Conservation (phyloP, 2,888 invertebrate species). For the Polyommatus icarus region DNA sequence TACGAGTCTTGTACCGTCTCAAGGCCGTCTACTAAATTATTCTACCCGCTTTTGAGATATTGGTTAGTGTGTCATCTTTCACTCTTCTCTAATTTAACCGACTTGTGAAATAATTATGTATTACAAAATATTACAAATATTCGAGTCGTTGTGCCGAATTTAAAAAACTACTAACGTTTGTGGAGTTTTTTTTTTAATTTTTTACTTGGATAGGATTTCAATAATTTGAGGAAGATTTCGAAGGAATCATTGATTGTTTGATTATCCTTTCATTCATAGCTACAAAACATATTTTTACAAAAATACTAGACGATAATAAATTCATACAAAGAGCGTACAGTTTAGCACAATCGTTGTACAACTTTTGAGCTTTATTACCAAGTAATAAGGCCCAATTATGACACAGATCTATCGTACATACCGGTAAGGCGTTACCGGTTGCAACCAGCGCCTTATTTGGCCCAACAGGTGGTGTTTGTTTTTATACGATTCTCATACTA, state of each 20-base stretch:
- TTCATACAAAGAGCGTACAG: background rate
- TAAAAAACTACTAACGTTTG: too few relatives aligned
- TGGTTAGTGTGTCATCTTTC: conserved; percentile 14
- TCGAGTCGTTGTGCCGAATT: too few relatives aligned
- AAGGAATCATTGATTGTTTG: too few relatives aligned
- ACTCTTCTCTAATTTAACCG: background rate
- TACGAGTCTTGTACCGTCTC: background rate
- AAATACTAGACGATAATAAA: background rate
- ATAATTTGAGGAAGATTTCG: too few relatives aligned
- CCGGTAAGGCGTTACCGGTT: background rate
- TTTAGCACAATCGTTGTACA: background rate
- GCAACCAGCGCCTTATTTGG: conserved; percentile 14
- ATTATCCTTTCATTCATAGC: too few relatives aligned
- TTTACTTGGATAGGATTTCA: too few relatives aligned
- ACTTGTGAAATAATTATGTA: background rate
- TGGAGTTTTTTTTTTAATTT: too few relatives aligned
- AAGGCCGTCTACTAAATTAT: conserved; percentile 17
- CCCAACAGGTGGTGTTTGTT: background rate
- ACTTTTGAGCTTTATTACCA: background rate
- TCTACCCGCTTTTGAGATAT: conserved; percentile 1
- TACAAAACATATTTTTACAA: background rate
- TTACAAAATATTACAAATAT: too few relatives aligned
- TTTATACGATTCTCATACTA: conserved; percentile 3
- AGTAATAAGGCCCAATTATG: background rate
- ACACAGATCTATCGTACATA: background rate